Evolutionary conservation across 2,797 vertebrate species (phyloP).

Genomic region (Alcedo atthis): DNA sequence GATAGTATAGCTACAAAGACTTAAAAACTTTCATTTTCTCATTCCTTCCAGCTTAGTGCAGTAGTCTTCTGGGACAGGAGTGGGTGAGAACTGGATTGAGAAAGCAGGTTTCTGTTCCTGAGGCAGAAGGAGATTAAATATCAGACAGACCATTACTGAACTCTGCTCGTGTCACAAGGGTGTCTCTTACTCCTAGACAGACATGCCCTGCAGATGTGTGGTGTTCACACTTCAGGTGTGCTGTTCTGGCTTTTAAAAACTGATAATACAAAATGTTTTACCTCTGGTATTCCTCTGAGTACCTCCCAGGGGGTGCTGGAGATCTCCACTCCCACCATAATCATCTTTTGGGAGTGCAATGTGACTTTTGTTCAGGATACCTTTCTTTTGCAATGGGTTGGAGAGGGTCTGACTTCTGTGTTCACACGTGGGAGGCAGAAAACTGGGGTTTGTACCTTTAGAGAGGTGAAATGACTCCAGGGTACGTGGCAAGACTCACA

Average conservation of each 20-base stretch:
- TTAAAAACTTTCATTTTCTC: constrained; percentile 5
- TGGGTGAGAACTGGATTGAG: background rate
- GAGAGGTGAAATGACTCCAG: background rate
- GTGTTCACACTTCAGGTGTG: background rate
- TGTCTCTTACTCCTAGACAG: background rate
- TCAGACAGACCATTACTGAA: background rate
- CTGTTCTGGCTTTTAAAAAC: background rate
- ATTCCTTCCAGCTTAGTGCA: background rate
- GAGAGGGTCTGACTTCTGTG: background rate
- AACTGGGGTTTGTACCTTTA: background rate
- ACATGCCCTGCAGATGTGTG: background rate
- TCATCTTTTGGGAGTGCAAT: background rate
- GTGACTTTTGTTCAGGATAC: background rate
- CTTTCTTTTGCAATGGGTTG: background rate
- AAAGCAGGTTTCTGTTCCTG: background rate
- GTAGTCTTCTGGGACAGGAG: constrained; percentile 1
- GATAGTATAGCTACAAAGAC: background rate
- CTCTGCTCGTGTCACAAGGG: background rate
- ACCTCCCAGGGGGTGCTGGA: background rate
- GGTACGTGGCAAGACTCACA: background rate
- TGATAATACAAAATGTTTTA: background rate
- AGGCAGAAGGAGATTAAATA: constrained; percentile 32
- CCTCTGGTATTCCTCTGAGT: background rate
- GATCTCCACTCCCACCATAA: accelerated
- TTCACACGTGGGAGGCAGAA: background rate